phyloP scores from a whole-genome alignment of 2,797 vertebrate species.

The Phoeniculus purpureus region DNA sequence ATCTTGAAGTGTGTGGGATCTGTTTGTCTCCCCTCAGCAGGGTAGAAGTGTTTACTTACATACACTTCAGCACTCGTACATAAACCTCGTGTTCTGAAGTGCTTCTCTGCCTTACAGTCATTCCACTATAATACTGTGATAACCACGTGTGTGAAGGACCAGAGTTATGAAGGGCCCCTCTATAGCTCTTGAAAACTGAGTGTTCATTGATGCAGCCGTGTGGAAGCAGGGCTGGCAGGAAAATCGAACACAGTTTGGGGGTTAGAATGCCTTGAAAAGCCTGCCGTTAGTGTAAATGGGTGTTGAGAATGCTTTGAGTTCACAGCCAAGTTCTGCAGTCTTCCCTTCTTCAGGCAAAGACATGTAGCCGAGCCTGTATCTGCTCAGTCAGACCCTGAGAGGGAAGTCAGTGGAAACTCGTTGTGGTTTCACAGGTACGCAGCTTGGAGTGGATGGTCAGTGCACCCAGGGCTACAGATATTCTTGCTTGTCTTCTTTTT shows the following conservation, averaged over 20 bases:
- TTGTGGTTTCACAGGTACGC: neutral
- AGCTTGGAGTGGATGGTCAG: neutral
- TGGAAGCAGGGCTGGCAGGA: neutral
- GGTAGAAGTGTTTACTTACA: too few relatives aligned
- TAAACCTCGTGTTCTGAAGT: neutral
- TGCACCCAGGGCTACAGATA: neutral
- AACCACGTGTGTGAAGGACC: rapidly evolving
- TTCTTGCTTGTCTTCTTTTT: neutral
- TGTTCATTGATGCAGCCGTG: neutral
- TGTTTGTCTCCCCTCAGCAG: neutral
- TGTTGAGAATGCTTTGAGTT: neutral
- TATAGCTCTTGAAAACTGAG: neutral
- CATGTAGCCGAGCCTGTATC: neutral
- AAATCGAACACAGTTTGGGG: rapidly evolving
- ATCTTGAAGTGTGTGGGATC: neutral
- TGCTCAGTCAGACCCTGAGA: neutral
- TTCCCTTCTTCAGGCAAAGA: neutral
- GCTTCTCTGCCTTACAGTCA: neutral
- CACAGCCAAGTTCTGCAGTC: neutral
- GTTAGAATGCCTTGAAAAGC: neutral
- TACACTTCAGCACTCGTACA: rapidly evolving
- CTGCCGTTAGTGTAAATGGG: rapidly evolving
- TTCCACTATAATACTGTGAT: rapidly evolving
- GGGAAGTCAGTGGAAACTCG: neutral
- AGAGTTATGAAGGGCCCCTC: neutral